phyloP scores from a whole-genome alignment of 1,140 invertebrate genomes.

The Drosophila funebris region DNA sequence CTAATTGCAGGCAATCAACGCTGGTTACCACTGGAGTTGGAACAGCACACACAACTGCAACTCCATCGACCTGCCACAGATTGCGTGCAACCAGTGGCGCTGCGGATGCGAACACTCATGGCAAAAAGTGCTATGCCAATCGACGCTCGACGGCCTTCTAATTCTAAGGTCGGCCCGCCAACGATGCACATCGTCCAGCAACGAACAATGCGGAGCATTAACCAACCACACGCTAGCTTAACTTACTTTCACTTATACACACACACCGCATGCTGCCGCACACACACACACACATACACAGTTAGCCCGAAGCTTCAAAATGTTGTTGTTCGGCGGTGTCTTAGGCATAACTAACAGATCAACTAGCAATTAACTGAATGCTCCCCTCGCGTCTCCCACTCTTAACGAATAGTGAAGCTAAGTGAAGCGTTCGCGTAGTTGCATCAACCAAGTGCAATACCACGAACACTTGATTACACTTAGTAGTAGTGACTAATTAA shows the following conservation, averaged over 20 bases:
- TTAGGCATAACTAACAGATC: slow-evolving; percentile 52
- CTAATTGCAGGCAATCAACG: slow-evolving; percentile 81
- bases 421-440: slow-evolving; percentile 51
- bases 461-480: slow-evolving; percentile 38
- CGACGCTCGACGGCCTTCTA: slow-evolving; percentile 83
- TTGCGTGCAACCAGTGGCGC: slow-evolving; percentile 77
- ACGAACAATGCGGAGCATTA: slow-evolving; percentile 80
- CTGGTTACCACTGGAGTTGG: slow-evolving; percentile 44
- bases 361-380: slow-evolving; percentile 51
- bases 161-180: slow-evolving; percentile 54
- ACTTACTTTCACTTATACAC: slow-evolving; percentile 59
- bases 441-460: slow-evolving; percentile 51
- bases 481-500: slow-evolving; percentile 44
- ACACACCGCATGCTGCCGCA: slow-evolving; percentile 53
- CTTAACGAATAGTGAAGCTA: slow-evolving; percentile 39
- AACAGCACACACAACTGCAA: slow-evolving; percentile 30
- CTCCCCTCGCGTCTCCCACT: slow-evolving; percentile 24
- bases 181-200: slow-evolving; percentile 58
- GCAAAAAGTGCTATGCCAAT: slow-evolving; percentile 75
- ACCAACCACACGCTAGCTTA: slow-evolving; percentile 71
- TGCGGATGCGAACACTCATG: slow-evolving; percentile 76
- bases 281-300: slow-evolving; percentile 34
- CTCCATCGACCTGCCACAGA: slow-evolving; percentile 72
- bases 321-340: slow-evolving; percentile 63
- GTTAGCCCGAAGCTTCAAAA: slow-evolving; percentile 58